Conservation (phyloP, 2,888 invertebrate species). For the Andrena praecox region DNA sequence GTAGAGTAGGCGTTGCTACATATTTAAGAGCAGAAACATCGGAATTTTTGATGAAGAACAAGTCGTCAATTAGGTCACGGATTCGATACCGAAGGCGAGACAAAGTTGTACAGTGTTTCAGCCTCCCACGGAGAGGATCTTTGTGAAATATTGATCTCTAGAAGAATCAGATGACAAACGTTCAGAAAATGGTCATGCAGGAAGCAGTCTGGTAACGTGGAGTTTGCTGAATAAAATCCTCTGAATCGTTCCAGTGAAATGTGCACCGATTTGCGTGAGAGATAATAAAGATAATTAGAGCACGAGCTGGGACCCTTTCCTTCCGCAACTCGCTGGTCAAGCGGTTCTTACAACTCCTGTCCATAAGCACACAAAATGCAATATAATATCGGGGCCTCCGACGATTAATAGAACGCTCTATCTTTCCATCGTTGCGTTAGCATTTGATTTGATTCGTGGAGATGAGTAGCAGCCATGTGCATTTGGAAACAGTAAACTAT, state of each 20-base stretch:
- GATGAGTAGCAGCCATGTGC: no score
- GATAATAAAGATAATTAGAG: conserved; percentile 27
- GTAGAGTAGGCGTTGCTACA: background rate
- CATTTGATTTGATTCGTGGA: no score
- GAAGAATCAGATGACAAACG: background rate
- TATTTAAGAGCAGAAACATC: background rate
- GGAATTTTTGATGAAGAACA: background rate
- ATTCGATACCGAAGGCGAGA: background rate
- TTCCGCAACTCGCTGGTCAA: conserved; percentile 29
- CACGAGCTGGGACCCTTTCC: conserved; percentile 24
- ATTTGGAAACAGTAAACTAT: background rate
- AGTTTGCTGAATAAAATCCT: background rate
- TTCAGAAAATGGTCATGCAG: background rate
- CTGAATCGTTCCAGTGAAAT: conserved; percentile 13
- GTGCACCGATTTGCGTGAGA: background rate
- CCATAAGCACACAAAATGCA: background rate
- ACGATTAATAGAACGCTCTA: no score
- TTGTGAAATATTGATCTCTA: background rate
- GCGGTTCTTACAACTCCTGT: background rate
- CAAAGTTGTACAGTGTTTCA: background rate
- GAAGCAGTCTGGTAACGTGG: background rate
- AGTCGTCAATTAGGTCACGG: background rate
- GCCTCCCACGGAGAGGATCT: background rate
- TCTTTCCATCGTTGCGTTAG: no score
- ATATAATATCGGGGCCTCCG: background rate